phyloP scores from a whole-genome alignment of 2,113 vertebrate species.

The Ptychochromis oligacanthus region DNA sequence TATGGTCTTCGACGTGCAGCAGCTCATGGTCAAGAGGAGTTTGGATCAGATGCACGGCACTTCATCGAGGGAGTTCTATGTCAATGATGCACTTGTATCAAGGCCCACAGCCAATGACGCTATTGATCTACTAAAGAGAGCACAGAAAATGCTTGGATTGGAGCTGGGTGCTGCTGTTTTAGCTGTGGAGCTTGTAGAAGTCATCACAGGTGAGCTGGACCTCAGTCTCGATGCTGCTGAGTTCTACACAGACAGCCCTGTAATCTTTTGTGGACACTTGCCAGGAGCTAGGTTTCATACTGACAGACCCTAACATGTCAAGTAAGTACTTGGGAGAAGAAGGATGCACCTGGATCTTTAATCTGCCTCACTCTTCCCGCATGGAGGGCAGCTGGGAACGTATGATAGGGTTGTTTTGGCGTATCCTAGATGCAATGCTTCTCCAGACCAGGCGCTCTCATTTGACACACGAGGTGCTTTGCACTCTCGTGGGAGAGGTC shows the following conservation, averaged over 20 bases:
- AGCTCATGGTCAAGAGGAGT: neutral
- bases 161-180: neutral
- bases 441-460: neutral
- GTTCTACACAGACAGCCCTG: neutral
- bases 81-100: neutral
- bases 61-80: neutral
- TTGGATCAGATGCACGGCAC: neutral
- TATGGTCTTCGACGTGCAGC: neutral
- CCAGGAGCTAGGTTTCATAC: neutral
- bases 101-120: neutral
- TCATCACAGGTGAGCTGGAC: neutral
- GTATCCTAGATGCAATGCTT: neutral
- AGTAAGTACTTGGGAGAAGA: neutral
- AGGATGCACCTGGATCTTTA: neutral
- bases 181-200: neutral
- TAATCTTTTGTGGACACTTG: neutral
- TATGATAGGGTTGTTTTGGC: neutral
- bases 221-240: neutral
- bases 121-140: neutral
- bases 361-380: neutral
- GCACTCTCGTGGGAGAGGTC: neutral
- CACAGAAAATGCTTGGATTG: neutral
- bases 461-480: neutral
- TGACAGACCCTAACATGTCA: neutral
- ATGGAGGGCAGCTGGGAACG: neutral